Base-by-base conservation (phyloP, 2,113 vertebrate species). In the Gallinago jamesoni region DNA sequence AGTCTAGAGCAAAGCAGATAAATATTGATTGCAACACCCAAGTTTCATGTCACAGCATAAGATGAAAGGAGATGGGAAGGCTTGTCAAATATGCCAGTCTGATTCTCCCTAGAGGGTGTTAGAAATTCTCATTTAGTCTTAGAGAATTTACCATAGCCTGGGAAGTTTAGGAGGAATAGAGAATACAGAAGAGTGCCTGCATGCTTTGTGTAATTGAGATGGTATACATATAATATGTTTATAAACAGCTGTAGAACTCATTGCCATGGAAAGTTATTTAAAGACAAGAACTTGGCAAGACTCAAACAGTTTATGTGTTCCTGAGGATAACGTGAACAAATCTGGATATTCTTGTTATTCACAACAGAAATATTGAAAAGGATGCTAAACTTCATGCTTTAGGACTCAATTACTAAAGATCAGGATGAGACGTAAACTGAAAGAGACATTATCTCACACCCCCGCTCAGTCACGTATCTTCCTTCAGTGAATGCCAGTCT, bases 301-400 rank as follows among this genome's bases (percentile, higher is more conserved):
- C 67, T 91, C 74, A 56, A 70, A 45, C 56, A 84, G 50, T 85
- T 89, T 76, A 41, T 86, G 57, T 95, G 55, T 94, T 94, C 87
- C 92, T 89, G 70, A 87, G 95, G 89, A 94, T 94, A 96, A 96
- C 76, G 70, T 87, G 95, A 96, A 92, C 74, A 95, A 97, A 95
- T 96, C 77, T 94, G 92, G 84, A 87, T 95, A 91, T 93, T 96
- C 88, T 92, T 86, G 84, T 87, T 83, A 91, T 59, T 96, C 59
- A 87, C 84, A 92, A 94, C 77, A 94, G 76, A 96, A 94, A 69
- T 83, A 73, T 23, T 91, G 93, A 94, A 76, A 91, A 91, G 74
- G 59, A 87, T 94, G 87, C 94, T 94, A 89, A 76, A 89, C 67
- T 87, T 82, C 59, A 85, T 77, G 89, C 89, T 96, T 85, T 85